These are phyloP conservation scores for Dolichoris vasculosae DNA, from an alignment of 1,140 invertebrate species.

Conservation along the genomic window DNA sequence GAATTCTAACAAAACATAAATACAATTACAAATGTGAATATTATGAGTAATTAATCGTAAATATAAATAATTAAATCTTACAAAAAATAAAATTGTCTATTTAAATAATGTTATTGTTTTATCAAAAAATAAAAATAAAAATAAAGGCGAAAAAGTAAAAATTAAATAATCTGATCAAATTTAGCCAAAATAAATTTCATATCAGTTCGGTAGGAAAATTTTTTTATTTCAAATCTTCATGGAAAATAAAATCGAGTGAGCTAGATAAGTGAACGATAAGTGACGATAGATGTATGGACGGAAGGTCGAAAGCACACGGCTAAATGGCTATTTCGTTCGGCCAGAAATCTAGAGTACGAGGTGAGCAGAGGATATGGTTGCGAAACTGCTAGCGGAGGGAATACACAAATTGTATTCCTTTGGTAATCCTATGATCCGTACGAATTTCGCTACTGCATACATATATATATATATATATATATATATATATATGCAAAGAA, in stretches of 20 bases:
- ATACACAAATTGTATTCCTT: conserved; percentile 21
- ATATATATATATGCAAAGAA: neutral
- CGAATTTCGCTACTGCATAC: neutral
- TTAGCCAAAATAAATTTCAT: neutral
- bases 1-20: too few species aligned
- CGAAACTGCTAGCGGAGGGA: neutral
- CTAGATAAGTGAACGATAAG: conserved; percentile 1
- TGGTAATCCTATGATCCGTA: conserved; percentile 6
- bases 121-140: too few species aligned
- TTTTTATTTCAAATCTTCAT: neutral
- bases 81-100: too few species aligned
- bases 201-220: neutral
- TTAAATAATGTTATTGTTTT: too few species aligned
- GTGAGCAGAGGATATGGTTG: neutral
- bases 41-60: too few species aligned
- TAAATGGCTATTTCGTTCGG: neutral
- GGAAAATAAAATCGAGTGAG: neutral
- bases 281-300: neutral
- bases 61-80: too few species aligned
- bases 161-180: neutral
- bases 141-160: neutral
- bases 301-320: neutral
- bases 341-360: neutral
- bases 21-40: too few species aligned
- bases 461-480: neutral